Conservation (phyloP, 2,888 invertebrate genomes). For the Uropetala carovei region DNA sequence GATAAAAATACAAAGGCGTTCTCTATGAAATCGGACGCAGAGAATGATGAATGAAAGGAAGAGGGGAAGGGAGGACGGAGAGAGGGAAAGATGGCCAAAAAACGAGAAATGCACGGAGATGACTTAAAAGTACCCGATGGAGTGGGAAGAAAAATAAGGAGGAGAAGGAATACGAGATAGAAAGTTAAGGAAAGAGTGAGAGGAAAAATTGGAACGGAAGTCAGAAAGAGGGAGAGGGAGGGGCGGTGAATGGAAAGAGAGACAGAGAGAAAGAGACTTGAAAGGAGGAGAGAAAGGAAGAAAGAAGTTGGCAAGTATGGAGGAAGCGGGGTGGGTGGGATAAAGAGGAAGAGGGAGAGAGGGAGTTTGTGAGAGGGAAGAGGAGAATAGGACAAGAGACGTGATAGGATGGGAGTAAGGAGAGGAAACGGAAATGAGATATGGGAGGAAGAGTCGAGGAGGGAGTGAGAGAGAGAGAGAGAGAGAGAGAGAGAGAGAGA, state of each 20-base stretch:
- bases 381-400: not conserved
- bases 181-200: not conserved
- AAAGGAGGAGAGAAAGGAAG: not conserved
- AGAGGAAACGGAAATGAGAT: not conserved
- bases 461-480: not conserved
- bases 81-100: not conserved
- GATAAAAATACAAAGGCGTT: too few species aligned
- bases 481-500: not conserved
- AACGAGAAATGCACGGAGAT: not conserved
- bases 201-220: too few species aligned
- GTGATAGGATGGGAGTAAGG: not conserved
- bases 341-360: too few species aligned
- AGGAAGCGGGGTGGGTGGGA: not conserved
- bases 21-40: too few species aligned
- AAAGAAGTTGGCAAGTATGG: not conserved
- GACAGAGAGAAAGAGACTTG: not conserved
- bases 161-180: not conserved
- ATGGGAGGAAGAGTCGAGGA: too few species aligned
- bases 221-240: not conserved
- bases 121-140: too few species aligned
- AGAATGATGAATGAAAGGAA: too few species aligned
- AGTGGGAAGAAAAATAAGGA: too few species aligned
- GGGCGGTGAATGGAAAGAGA: not conserved
- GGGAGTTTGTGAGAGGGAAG: not conserved
- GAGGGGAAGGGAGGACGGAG: not conserved